These are phyloP conservation scores for Acronicta alni DNA, from an alignment of 2,888 invertebrate genomes.

Conservation along the genomic window DNA sequence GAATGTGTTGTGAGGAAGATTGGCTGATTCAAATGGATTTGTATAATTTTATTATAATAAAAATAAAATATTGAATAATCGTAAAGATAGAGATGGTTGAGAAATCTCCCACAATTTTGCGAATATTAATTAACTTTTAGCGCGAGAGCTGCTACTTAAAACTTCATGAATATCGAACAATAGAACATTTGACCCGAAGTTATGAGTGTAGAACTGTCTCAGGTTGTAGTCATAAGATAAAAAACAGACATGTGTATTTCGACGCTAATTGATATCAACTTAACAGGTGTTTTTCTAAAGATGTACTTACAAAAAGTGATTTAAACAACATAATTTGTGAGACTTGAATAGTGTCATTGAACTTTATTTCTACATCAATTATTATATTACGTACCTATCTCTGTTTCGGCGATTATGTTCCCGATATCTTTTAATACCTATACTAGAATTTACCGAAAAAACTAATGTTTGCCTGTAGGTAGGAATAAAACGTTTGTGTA, in stretches of 20 bases:
- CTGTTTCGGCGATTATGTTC: neutral
- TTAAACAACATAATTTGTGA: neutral
- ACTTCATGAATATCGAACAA: too few relatives aligned
- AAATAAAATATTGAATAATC: neutral
- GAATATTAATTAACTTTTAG: too few relatives aligned
- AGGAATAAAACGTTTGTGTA: slow-evolving; percentile 10
- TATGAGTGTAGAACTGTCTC: too few relatives aligned
- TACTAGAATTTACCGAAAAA: neutral
- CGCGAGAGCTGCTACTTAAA: too few relatives aligned
- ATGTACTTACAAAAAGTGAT: neutral
- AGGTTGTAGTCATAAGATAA: too few relatives aligned
- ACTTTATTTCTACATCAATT: neutral
- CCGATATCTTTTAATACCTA: neutral
- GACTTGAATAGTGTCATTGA: neutral
- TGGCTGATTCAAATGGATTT: neutral
- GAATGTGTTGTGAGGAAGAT: neutral
- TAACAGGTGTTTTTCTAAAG: neutral
- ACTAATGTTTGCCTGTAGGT: neutral
- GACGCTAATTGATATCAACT: neutral
- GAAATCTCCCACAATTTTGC: too few relatives aligned
- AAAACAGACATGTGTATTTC: too few relatives aligned
- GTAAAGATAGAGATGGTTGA: too few relatives aligned
- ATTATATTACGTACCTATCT: neutral
- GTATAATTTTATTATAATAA: neutral
- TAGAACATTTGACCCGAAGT: too few relatives aligned